Evolutionary conservation across 2,113 vertebrate genomes (phyloP).

Genomic region (Seriola aureovittata): DNA sequence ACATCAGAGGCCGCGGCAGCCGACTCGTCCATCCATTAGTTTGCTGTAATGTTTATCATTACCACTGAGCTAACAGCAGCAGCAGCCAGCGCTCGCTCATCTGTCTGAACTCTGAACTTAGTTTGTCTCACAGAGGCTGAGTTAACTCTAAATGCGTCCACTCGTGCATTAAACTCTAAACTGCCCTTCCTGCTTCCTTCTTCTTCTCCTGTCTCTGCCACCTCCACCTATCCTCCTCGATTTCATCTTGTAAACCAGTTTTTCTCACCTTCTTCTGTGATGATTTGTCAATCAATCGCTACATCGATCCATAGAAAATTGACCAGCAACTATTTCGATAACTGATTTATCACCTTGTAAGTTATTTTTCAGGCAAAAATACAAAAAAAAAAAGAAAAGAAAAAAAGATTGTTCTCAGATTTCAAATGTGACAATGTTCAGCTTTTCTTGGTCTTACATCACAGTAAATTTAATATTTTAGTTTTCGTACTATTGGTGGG

Average conservation of each 20-base stretch:
- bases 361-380: not conserved
- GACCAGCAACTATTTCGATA: not conserved
- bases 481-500: not conserved
- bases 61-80: slow-evolving; percentile 37
- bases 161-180: slow-evolving; percentile 30
- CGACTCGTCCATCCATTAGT: slow-evolving; percentile 52
- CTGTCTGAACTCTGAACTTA: slow-evolving; percentile 51
- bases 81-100: slow-evolving; percentile 19
- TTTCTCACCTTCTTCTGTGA: not conserved
- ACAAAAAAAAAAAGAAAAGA: too few species aligned
- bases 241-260: not conserved
- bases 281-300: not conserved
- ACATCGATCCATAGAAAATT: not conserved
- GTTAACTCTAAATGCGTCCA: slow-evolving; percentile 17
- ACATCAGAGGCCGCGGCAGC: slow-evolving; percentile 37
- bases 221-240: not conserved
- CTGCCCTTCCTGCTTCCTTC: slow-evolving; percentile 6
- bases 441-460: not conserved
- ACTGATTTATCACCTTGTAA: not conserved
- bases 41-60: slow-evolving; percentile 68
- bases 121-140: slow-evolving; percentile 37
- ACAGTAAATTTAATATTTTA: not conserved
- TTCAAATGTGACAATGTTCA: too few species aligned
- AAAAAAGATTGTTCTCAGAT: not conserved
- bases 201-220: not conserved